Conservation (phyloP, 2,888 invertebrate species). For the Acleris sparsana region DNA sequence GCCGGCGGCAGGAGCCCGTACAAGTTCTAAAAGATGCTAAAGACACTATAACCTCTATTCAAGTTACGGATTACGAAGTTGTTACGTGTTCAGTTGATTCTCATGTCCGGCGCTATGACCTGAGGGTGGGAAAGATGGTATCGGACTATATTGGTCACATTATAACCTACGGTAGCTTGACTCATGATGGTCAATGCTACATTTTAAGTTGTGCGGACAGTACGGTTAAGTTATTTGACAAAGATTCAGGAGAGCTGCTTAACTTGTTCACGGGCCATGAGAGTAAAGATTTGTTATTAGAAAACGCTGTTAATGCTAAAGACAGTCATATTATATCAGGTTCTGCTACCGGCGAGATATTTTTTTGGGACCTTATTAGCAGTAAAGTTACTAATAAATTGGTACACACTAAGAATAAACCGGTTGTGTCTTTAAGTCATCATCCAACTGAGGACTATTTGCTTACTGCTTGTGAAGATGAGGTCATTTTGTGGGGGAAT, state of each 20-base stretch:
- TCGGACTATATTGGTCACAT: slow-evolving; percentile 94
- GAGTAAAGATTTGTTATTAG: slow-evolving; percentile 92
- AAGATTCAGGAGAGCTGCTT: slow-evolving; percentile 79
- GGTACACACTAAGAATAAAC: slow-evolving; percentile 80
- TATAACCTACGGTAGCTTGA: slow-evolving; percentile 92
- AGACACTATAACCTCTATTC: slow-evolving; percentile 92
- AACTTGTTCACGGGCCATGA: slow-evolving; percentile 92
- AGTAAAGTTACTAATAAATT: slow-evolving; percentile 77
- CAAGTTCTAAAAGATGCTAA: slow-evolving; percentile 94
- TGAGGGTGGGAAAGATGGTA: slow-evolving; percentile 92
- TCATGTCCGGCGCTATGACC: slow-evolving; percentile 93
- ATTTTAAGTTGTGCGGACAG: slow-evolving; percentile 93
- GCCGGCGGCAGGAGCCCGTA: slow-evolving; percentile 73
- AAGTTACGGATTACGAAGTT: slow-evolving; percentile 95
- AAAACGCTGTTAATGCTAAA: slow-evolving; percentile 92
- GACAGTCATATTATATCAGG: slow-evolving; percentile 96
- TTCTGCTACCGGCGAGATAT: slow-evolving; percentile 92
- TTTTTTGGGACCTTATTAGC: slow-evolving; percentile 95
- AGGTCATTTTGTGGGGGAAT: slow-evolving; percentile 87
- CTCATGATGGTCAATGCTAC: slow-evolving; percentile 96
- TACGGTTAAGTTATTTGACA: slow-evolving; percentile 93
- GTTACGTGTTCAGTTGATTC: slow-evolving; percentile 95
- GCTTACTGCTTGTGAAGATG: slow-evolving; percentile 89
- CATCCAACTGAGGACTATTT: slow-evolving; percentile 90
- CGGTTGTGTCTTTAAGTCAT: slow-evolving; percentile 90